Base-by-base conservation (phyloP, 2,888 invertebrate genomes). In the Caenorhabditis doughertyi region DNA sequence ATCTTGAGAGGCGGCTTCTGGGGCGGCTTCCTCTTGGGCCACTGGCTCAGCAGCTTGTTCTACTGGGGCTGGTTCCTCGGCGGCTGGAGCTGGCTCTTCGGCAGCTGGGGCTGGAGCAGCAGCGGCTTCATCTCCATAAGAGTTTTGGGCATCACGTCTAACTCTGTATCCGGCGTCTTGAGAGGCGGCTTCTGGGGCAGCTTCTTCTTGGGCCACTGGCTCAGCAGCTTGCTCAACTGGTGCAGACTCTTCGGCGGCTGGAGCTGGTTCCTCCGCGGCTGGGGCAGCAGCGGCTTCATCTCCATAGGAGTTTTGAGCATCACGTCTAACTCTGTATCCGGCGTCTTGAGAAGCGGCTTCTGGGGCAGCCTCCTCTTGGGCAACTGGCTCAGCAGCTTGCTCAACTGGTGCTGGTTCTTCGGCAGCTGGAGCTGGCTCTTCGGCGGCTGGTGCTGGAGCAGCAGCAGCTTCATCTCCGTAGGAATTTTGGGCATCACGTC, bases 401-500 rank as follows among this genome's bases (percentile, higher is more conserved):
- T 67, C 77, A 35, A 47, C 74, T 65, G 65, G 58, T 13, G 60
- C 81, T 55, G 81, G 55, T n/a, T 55, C 64, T 5, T 76, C 65
- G 3, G 72, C 64, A 39, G 79, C 74, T 42, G 82, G 73, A 16
- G 73, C 77, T 58, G 83, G 70, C 58, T 81, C 73, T 18, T 76
- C 71, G 8, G 74, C 73, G 39, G 64, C 79, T 47, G 77, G 64
- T n/a, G 70, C 84, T 58, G 81, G 79, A 27, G 81, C 71, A 18
- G 81, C 77, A 39, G 81, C 74, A 16, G 74, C 65, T 51, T 83
- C 84, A 16, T 84, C 84, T 79, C 84, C 84, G 53, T 84, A 84
- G 8, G 74, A 64, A 60, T 84, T 84, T 55, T 84, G 84, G 47
- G 84, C 84, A 1, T 68, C 32, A 27, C 84, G 29, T 67, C 65